Evolutionary conservation across 2,888 invertebrate genomes (phyloP).

Genomic region (Choristoneura rosaceana): DNA sequence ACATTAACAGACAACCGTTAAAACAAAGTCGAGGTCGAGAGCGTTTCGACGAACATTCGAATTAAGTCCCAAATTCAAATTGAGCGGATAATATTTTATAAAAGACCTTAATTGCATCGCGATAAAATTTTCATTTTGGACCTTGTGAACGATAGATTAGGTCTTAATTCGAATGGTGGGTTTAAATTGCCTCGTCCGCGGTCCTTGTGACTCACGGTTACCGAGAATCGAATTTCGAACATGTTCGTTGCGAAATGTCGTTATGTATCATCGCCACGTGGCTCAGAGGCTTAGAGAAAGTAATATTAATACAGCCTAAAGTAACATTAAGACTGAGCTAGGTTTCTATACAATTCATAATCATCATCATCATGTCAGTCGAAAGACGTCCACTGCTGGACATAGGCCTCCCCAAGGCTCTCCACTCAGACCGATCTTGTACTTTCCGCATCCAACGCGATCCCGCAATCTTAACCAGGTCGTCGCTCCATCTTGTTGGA

Average conservation of each 20-base stretch:
- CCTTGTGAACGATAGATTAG: neutral
- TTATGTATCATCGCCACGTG: constrained; percentile 26
- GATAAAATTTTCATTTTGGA: neutral
- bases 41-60: constrained; percentile 11
- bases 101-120: neutral
- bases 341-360: too few species aligned
- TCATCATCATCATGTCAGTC: too few species aligned
- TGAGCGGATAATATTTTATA: neutral
- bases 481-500: too few species aligned
- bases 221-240: constrained; percentile 47
- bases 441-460: too few species aligned
- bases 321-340: too few species aligned
- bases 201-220: constrained; percentile 44
- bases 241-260: constrained; percentile 46
- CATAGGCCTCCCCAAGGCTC: too few species aligned
- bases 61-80: constrained; percentile 36
- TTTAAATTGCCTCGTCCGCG: constrained; percentile 26
- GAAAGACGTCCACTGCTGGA: too few species aligned
- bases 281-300: constrained; percentile 4
- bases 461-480: too few species aligned
- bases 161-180: neutral
- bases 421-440: too few species aligned
- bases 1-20: constrained; percentile 7
- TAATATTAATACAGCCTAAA: neutral
- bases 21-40: constrained; percentile 12